Evolutionary conservation across 2,888 invertebrate species (phyloP), one percentile per base, ranked within the genome.

Genomic region (Nudaria mundana): DNA sequence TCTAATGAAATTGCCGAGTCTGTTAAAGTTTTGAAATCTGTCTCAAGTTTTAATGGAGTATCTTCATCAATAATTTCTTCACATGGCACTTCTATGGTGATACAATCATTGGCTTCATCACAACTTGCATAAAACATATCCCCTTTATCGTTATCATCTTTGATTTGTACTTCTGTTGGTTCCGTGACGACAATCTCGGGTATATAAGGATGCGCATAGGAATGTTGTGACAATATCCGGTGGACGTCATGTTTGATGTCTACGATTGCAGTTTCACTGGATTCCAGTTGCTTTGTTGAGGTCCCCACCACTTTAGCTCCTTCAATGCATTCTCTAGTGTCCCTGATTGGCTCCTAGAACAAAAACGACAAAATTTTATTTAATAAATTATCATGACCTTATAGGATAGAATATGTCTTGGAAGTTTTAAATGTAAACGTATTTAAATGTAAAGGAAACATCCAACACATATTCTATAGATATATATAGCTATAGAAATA

Each of bases 231-330:
- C 67, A 88, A 63, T 85, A 89, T 87, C 68, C 81, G 80, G 78
- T 85, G 66, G 15, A 86, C 76, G 54, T 89, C 85, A 40, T 79
- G 85, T 50, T 81, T 81, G 33, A 76, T 66, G 63, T 83, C 80
- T 87, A 90, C n/a, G 84, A 88, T 61, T 76, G 71, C 73, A 90
- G 84, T 60, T 92, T 90, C 70, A 94, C 90, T 59, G 95, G 95
- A 76, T 95, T 95, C 96, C 95, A 96, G 64, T 89, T 93, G 81
- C 92, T 94, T 84, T 95, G 95, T 71, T 94, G 94, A 35, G 93
- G 93, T 48, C 95, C 95, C 96, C 96, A 95, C 95, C 96, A 96
- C 65, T 93, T 93, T 71, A 92, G 89, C 76, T 92, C 90, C 62
- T 91, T 85, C 44, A 86, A 69, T 26, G 72, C 83, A 70, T 61